A percentile compares a stretch with the other conserved stretches of the same genome.
Conservation (phyloP, 2,797 vertebrate species). For the Ambastaia sidthimunki region DNA sequence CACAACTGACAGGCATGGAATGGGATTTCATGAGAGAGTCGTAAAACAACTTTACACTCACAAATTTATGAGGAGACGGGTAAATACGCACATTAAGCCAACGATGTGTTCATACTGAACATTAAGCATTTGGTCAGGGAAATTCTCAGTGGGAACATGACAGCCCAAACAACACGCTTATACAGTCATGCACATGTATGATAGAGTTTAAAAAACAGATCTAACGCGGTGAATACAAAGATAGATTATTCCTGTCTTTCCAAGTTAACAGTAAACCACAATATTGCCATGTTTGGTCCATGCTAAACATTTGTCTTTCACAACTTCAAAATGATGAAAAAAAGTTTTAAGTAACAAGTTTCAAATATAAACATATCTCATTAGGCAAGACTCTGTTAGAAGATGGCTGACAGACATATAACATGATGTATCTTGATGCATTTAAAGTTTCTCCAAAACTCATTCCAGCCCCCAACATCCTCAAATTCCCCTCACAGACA, state of each 20-base stretch:
- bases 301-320: neutral
- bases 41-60: conserved; percentile 17
- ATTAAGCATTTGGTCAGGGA: neutral
- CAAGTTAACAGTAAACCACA: neutral
- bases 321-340: neutral
- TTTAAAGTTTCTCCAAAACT: neutral
- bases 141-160: neutral
- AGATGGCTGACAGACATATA: neutral
- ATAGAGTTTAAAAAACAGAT: neutral
- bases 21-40: neutral
- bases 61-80: neutral
- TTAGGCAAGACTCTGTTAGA: neutral
- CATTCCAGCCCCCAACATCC: neutral
- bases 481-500: neutral
- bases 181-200: neutral
- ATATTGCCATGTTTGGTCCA: conserved; percentile 33
- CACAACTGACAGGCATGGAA: neutral
- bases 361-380: neutral
- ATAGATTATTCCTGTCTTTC: neutral
- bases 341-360: neutral
- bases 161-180: neutral
- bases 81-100: neutral
- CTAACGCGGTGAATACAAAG: neutral
- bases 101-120: neutral
- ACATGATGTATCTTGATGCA: conserved; percentile 11